Evolutionary conservation across 1,140 invertebrate genomes (phyloP).

Genomic region (Paraescarpia echinospica): DNA sequence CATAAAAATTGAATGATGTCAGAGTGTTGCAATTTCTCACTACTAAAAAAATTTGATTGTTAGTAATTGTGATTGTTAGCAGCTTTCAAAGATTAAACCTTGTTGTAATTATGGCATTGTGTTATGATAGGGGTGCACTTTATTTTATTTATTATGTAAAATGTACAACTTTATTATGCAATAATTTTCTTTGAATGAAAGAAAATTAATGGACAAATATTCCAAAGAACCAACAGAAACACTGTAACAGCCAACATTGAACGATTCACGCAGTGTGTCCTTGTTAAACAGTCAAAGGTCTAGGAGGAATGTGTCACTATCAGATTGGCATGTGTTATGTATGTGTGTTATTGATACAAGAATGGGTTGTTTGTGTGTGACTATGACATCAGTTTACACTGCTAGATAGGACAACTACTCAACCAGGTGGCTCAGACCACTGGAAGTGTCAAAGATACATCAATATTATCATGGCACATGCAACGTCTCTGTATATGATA

Average conservation of each 20-base stretch:
- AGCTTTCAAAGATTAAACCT: too few relatives aligned
- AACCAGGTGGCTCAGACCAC: background rate
- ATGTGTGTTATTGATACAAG: background rate
- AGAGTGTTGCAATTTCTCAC: too few relatives aligned
- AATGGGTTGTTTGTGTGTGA: background rate
- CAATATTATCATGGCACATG: background rate
- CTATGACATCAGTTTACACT: background rate
- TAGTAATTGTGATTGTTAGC: too few relatives aligned
- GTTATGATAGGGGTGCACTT: too few relatives aligned
- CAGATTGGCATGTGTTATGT: background rate
- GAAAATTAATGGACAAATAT: background rate
- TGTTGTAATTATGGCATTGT: too few relatives aligned
- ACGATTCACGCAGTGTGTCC: background rate
- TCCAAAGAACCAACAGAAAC: background rate
- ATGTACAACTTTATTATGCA: too few relatives aligned
- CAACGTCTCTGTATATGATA: background rate
- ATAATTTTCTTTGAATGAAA: too few relatives aligned
- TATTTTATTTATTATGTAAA: too few relatives aligned
- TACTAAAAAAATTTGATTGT: too few relatives aligned
- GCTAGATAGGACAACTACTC: background rate
- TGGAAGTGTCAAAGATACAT: conserved; percentile 22
- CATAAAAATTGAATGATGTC: background rate
- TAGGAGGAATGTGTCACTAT: background rate
- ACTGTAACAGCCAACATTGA: background rate
- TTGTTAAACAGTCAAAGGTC: background rate